Conservation (phyloP, 2,888 invertebrate genomes). For the Biston stratarius region DNA sequence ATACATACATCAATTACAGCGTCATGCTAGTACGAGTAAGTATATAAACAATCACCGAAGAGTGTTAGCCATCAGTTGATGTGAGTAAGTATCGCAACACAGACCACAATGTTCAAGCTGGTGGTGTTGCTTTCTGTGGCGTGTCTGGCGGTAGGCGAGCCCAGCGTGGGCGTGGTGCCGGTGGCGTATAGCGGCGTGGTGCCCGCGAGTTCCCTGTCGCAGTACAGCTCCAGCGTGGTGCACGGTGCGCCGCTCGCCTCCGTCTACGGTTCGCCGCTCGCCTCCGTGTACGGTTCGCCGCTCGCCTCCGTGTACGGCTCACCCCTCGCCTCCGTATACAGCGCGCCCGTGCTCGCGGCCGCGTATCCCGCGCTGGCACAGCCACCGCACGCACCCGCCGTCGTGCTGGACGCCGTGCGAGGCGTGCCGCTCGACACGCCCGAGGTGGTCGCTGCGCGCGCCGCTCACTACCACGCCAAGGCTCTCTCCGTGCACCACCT, state of each 20-base stretch:
- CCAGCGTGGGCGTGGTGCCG: conserved; percentile 59
- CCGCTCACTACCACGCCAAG: conserved; percentile 79
- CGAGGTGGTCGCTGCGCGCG: conserved; percentile 80
- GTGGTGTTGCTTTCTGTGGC: conserved; percentile 88
- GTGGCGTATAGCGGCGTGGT: conserved; percentile 66
- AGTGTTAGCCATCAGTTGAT: conserved; percentile 73
- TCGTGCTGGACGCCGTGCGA: conserved; percentile 74
- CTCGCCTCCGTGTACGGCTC: background rate
- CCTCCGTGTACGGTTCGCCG: background rate
- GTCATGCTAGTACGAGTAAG: conserved; percentile 47
- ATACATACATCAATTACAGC: conserved; percentile 42
- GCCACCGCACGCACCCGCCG: conserved; percentile 75
- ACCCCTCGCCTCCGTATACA: background rate
- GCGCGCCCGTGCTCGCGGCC: background rate
- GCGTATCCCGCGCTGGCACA: conserved; percentile 57
- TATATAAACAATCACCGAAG: conserved; percentile 72
- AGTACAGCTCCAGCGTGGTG: conserved; percentile 66
- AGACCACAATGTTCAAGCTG: conserved; percentile 84
- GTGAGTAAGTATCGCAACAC: conserved; percentile 68
- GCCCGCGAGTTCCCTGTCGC: conserved; percentile 61
- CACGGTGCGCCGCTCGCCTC: conserved; percentile 54
- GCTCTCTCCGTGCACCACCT: conserved; percentile 75
- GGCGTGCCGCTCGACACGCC: conserved; percentile 82
- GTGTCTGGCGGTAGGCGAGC: conserved; percentile 86
- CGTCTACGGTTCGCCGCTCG: background rate